Percentiles rank a stretch among this genome's conserved stretches.
Conservation (phyloP, 2,888 invertebrate genomes). For the Pseudanteris insignis region DNA sequence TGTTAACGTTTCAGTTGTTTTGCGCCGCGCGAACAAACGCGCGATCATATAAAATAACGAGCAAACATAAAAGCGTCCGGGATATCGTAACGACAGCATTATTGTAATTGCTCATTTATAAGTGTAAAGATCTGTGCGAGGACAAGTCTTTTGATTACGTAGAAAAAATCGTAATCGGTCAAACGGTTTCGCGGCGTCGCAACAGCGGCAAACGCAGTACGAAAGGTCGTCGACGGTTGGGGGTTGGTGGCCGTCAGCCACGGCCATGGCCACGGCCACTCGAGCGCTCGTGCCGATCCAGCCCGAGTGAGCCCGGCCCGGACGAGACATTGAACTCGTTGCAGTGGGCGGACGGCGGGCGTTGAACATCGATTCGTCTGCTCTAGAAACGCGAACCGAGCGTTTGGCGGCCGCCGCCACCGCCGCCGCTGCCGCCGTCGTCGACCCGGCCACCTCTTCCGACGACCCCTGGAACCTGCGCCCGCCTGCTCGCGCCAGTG, state of each 20-base stretch:
- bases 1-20: too few relatives aligned
- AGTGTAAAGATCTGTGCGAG: too few relatives aligned
- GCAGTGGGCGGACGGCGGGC: slow-evolving; percentile 48
- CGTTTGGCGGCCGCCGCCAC: too few relatives aligned
- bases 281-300: slow-evolving; percentile 27
- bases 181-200: slow-evolving; percentile 11
- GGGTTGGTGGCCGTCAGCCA: slow-evolving; percentile 47
- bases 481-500: slow-evolving; percentile 44
- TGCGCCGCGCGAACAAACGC: too few relatives aligned
- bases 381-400: slow-evolving; percentile 61
- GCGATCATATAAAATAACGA: too few relatives aligned
- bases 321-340: slow-evolving; percentile 64
- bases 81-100: too few relatives aligned
- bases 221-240: slow-evolving; percentile 31
- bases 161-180: too few relatives aligned
- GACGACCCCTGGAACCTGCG: slow-evolving; percentile 30
- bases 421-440: slow-evolving; percentile 41
- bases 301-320: slow-evolving; percentile 51
- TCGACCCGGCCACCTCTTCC: slow-evolving; percentile 19
- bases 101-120: too few relatives aligned
- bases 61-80: too few relatives aligned
- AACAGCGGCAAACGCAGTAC: slow-evolving; percentile 22
- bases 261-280: slow-evolving; percentile 57
- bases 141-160: too few relatives aligned
- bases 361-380: slow-evolving; percentile 61